Base-by-base conservation (phyloP, 2,888 invertebrate species). In the Lordiphosa andalusiaca region DNA sequence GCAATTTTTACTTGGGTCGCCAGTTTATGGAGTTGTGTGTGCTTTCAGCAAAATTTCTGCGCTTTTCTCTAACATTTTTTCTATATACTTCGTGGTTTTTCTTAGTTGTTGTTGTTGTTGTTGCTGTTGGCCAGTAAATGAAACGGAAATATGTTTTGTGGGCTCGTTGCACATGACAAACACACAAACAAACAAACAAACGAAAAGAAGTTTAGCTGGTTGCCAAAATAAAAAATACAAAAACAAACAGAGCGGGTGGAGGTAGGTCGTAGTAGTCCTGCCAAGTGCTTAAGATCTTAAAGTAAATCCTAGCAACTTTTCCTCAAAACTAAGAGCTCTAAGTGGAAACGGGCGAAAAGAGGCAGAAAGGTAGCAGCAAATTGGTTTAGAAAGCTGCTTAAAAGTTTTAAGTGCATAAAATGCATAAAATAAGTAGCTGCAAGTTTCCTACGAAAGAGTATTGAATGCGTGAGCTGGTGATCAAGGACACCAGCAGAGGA, bases 101-200 rank as follows among this genome's bases (percentile, higher is more conserved):
- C 16, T n/a, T 51, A 41, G 25, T 49, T 52, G 9, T 47, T 37
- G 40, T 40, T 55, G 39, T 41, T 16, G 21, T 51, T 63, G 48
- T 46, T 62, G 60, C 76, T n/a, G n/a, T 84, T 84, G 67, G 82
- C 82, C 58, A 84, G 77, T 84, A 77, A 77, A 84, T 77, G 77
- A 77, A 84, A 84, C 77, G 77, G 77, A 77, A 77, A 77, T 77
- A 77, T 77, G 82, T 84, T 81, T 81, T 73, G 77, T 81, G 73
- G 81, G 71, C 77, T 69, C 73, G 60, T 21, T 80, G 81, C 76
- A 67, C 76, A 72, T 67, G 67, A 39, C 67, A 47, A 67, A 53
- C 68, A 55, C 52, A 52, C 41, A 69, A 70, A 53, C 68, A 55
- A 54, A 52, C 41, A 69, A 70, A 64, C 71, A 69, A 70, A 64